A percentile compares a stretch with the other conserved stretches of the same genome.
Evolutionary conservation across 1,140 invertebrate species (phyloP).

Genomic region (Drosophila kohkoa): DNA sequence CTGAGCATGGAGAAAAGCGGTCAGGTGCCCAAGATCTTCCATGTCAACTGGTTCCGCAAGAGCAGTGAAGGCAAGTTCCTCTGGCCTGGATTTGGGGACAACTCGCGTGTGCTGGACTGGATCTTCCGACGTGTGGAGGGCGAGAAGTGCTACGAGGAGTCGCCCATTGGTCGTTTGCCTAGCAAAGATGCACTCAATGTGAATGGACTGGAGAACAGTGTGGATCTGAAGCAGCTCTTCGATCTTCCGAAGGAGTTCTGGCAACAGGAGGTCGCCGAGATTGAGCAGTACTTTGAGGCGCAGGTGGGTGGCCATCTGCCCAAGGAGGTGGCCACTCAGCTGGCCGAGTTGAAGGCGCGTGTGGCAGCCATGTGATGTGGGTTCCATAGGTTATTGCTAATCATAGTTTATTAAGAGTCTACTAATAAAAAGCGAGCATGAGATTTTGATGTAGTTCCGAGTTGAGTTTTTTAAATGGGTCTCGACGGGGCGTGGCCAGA

Average conservation of each 20-base stretch:
- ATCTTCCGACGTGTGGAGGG: conserved; percentile 91
- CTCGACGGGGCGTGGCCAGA: conserved; percentile 45
- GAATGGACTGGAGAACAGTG: conserved; percentile 87
- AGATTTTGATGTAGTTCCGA: conserved; percentile 41
- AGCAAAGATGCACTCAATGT: conserved; percentile 88
- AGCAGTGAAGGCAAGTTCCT: conserved; percentile 90
- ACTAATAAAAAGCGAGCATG: conserved; percentile 51
- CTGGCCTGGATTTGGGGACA: conserved; percentile 98
- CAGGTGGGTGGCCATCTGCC: conserved; percentile 96
- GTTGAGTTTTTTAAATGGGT: conserved; percentile 16
- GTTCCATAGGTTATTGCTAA: conserved; percentile 75
- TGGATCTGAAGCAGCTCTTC: conserved; percentile 92
- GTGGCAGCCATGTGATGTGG: conserved; percentile 85
- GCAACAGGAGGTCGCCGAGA: conserved; percentile 93
- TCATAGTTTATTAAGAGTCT: conserved; percentile 70
- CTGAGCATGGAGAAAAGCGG: conserved; percentile 89
- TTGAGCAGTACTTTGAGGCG: conserved; percentile 95
- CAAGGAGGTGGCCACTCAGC: conserved; percentile 89
- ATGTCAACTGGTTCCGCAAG: conserved; percentile 98
- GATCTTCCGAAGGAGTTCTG: conserved; percentile 95
- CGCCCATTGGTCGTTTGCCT: conserved; percentile 92
- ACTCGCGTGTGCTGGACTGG: conserved; percentile 95
- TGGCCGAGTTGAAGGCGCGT: conserved; percentile 90
- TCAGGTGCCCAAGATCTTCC: conserved; percentile 93
- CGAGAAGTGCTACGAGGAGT: conserved; percentile 89